phyloP scores from a whole-genome alignment of 2,888 invertebrate genomes.

The Pristionchus exspectatus region DNA sequence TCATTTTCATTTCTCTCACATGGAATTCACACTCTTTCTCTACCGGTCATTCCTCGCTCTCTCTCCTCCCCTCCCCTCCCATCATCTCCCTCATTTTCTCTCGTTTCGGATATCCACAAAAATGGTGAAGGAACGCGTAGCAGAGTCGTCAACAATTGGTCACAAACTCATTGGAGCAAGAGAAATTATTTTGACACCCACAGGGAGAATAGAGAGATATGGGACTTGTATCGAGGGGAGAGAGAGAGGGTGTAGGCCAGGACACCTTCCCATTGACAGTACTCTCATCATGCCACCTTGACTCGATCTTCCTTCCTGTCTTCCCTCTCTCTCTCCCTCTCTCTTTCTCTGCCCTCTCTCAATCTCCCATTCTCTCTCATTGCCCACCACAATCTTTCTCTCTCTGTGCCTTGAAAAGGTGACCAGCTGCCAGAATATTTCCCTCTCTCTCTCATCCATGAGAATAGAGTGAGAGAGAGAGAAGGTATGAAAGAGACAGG shows the following conservation, averaged over 20 bases:
- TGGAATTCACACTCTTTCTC: conserved; percentile 5
- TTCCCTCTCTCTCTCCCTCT: conserved; percentile 44
- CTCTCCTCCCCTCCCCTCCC: not conserved
- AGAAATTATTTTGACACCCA: not conserved
- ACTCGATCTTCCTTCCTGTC: not conserved
- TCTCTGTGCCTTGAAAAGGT: not conserved
- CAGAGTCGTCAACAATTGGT: conserved; percentile 7
- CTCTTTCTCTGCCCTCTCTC: conserved; percentile 21
- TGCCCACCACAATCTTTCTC: not conserved
- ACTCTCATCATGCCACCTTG: not conserved
- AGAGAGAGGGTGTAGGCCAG: not conserved
- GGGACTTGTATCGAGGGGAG: not conserved
- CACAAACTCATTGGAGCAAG: conserved; percentile 33
- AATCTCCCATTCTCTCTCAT: not conserved
- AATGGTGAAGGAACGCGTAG: not conserved
- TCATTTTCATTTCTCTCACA: not conserved
- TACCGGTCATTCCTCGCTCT: conserved; percentile 32
- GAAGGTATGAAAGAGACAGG: not conserved
- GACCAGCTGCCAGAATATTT: conserved; percentile 21
- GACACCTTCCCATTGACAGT: not conserved
- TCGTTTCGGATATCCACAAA: not conserved
- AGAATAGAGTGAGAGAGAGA: not conserved
- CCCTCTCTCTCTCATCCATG: conserved; percentile 23
- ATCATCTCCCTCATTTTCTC: not conserved
- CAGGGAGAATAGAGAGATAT: not conserved